Conservation (phyloP, 2,888 invertebrate species). For the Amiota minor region DNA sequence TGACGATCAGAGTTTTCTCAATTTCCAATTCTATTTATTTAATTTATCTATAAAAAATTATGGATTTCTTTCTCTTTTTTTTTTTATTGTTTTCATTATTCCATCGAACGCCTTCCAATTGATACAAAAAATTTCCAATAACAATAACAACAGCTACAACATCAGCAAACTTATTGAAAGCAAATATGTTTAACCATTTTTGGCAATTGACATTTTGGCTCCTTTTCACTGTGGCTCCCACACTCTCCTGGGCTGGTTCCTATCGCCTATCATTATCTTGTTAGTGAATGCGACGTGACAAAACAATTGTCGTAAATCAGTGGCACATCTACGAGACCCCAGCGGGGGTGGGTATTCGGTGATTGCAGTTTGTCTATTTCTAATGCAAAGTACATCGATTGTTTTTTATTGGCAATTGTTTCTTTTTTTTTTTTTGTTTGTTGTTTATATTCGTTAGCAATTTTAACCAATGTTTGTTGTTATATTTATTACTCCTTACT, state of each 20-base stretch:
- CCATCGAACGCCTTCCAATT: neutral
- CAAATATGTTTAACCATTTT: slow-evolving; percentile 65
- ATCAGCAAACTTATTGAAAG: slow-evolving; percentile 58
- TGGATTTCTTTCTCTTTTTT: neutral
- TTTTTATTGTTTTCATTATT: neutral
- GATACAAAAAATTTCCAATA: neutral
- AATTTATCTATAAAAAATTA: neutral
- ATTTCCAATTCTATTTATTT: no score
- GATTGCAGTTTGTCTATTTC: slow-evolving; percentile 42
- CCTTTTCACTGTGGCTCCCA: slow-evolving; percentile 30
- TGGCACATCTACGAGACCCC: slow-evolving; percentile 32
- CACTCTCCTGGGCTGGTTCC: slow-evolving; percentile 40
- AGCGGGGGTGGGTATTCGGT: slow-evolving; percentile 20
- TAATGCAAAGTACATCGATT: slow-evolving; percentile 42
- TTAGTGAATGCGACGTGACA: slow-evolving; percentile 54
- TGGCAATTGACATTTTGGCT: slow-evolving; percentile 62
- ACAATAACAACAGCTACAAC: neutral
- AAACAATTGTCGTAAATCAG: slow-evolving; percentile 67
- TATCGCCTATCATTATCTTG: neutral
- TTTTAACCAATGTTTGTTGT: slow-evolving; percentile 21
- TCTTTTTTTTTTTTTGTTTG: slow-evolving; percentile 32
- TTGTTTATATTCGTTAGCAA: slow-evolving; percentile 44
- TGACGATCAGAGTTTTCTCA: no score
- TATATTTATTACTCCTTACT: slow-evolving; percentile 49
- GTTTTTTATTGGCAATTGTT: slow-evolving; percentile 43